Conservation (phyloP, 2,888 invertebrate genomes). For the Patella depressa region DNA sequence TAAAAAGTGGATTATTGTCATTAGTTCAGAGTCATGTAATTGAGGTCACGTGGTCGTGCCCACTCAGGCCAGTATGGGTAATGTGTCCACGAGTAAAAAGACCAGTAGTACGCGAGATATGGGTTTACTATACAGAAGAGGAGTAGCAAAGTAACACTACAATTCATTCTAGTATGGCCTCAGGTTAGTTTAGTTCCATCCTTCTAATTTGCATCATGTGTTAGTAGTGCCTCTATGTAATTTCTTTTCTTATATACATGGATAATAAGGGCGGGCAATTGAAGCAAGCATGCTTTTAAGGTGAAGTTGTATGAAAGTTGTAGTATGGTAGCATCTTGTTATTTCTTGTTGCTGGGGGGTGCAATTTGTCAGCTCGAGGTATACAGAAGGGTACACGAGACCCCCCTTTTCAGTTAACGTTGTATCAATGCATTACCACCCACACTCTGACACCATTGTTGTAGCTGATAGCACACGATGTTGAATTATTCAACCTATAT, state of each 20-base stretch:
- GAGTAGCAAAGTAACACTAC: conserved; percentile 1
- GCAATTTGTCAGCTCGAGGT: no score
- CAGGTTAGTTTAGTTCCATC: conserved; percentile 3
- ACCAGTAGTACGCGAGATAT: background rate
- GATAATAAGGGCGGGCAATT: no score
- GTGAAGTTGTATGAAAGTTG: no score
- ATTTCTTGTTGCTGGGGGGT: no score
- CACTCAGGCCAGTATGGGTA: conserved; percentile 5
- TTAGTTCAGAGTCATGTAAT: conserved; percentile 9
- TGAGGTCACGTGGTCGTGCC: conserved; percentile 10
- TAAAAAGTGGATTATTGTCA: conserved; percentile 12
- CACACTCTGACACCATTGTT: conserved; percentile 3
- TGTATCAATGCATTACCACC: background rate
- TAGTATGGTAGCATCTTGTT: no score
- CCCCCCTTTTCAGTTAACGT: no score
- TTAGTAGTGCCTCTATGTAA: no score
- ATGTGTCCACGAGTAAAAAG: conserved; percentile 1
- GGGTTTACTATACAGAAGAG: background rate
- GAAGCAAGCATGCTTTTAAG: no score
- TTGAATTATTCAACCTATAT: no score
- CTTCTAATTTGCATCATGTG: background rate
- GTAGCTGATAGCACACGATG: no score
- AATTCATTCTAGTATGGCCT: conserved; percentile 6
- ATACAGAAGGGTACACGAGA: no score
- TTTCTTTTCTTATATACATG: no score